Evolutionary conservation across 2,113 vertebrate species (phyloP).

Genomic region (Uria aalge): DNA sequence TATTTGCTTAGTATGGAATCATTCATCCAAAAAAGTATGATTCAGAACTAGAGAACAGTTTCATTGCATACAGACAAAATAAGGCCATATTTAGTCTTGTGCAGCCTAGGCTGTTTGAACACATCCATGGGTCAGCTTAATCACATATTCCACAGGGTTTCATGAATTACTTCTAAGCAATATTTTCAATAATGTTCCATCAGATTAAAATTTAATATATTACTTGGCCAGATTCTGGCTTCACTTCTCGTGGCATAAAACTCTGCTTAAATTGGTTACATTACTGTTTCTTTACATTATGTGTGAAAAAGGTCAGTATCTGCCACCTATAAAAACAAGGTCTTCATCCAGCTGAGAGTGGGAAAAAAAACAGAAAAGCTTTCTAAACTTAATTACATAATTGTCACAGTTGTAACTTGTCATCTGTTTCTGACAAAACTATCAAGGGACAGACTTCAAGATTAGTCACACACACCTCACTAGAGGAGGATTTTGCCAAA

Average conservation of each 20-base stretch:
- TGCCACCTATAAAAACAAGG: background rate
- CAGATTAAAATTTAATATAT: background rate
- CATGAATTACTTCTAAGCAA: background rate
- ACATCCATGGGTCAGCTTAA: background rate
- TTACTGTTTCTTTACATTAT: background rate
- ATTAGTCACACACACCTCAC: background rate
- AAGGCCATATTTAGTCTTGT: background rate
- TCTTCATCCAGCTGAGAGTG: background rate
- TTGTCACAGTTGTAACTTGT: background rate
- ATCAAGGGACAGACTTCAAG: background rate
- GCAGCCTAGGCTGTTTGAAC: background rate
- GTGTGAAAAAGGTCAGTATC: background rate
- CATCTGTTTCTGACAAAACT: background rate
- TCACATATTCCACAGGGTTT: background rate
- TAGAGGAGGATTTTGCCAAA: background rate
- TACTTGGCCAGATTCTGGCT: background rate
- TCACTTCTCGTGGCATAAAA: background rate
- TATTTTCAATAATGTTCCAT: background rate
- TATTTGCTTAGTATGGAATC: slow-evolving; percentile 34
- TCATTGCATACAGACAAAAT: background rate
- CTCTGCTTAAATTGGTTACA: background rate
- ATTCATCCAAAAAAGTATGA: slow-evolving; percentile 33
- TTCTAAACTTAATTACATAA: background rate
- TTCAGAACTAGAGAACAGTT: background rate
- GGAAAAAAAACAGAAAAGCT: background rate